phyloP scores from a whole-genome alignment of 2,113 vertebrate species.

The Pseudorhombus dupliciocellatus region DNA sequence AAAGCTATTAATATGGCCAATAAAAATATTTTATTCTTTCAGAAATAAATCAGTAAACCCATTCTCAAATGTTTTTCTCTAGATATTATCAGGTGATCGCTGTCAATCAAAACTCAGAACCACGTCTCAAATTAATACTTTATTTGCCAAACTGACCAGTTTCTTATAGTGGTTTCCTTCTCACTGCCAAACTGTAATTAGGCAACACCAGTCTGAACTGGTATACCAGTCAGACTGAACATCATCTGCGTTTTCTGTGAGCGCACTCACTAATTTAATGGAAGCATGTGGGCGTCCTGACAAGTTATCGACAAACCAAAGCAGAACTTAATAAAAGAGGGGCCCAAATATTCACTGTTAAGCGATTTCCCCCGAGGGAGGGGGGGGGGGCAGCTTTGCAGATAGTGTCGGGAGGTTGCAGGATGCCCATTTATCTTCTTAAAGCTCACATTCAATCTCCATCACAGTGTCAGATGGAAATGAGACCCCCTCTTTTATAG shows the following conservation, averaged over 20 bases:
- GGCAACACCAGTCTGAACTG: background rate
- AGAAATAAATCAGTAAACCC: background rate
- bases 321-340: conserved; percentile 63
- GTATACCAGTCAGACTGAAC: too few species aligned
- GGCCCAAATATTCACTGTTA: conserved; percentile 65
- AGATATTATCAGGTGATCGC: background rate
- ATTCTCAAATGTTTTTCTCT: background rate
- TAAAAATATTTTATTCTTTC: background rate
- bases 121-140: background rate
- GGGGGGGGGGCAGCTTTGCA: conserved; percentile 57
- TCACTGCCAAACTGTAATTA: background rate
- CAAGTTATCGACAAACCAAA: conserved; percentile 67
- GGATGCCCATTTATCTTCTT: conserved; percentile 83
- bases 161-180: background rate
- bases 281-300: conserved; percentile 29
- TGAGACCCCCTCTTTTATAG: conserved; percentile 74
- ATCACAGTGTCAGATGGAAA: conserved; percentile 82
- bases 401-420: conserved; percentile 65
- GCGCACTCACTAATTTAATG: conserved; percentile 37
- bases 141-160: background rate
- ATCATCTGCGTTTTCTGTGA: conserved; percentile 6
- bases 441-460: conserved; percentile 84
- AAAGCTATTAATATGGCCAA: too few species aligned
- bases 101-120: background rate
- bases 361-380: conserved; percentile 52